Evolutionary conservation across 2,888 invertebrate species (phyloP).

Genomic region (Steromphala cineraria): DNA sequence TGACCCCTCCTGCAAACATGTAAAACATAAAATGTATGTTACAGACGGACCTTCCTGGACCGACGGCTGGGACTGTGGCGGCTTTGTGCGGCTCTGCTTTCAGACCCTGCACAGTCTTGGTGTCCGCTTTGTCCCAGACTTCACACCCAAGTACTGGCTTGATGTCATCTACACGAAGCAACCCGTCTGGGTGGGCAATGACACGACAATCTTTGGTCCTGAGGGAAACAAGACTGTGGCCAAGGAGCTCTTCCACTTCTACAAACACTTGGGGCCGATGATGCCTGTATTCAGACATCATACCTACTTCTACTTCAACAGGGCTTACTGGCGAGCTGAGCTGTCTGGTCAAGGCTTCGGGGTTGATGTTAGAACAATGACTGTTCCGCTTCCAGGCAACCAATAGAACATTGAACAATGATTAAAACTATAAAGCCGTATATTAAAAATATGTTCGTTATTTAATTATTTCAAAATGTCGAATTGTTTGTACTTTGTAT

Average conservation of each 20-base stretch:
- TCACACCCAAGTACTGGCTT: slow-evolving; percentile 65
- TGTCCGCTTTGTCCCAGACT: slow-evolving; percentile 58
- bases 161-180: slow-evolving; percentile 57
- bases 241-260: slow-evolving; percentile 54
- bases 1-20: too few relatives aligned
- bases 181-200: slow-evolving; percentile 60
- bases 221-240: slow-evolving; percentile 41
- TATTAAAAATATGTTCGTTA: too few relatives aligned
- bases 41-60: slow-evolving; percentile 64
- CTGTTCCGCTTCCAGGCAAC: neutral
- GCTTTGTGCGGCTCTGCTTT: slow-evolving; percentile 65
- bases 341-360: neutral
- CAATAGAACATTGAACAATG: neutral
- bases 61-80: slow-evolving; percentile 69
- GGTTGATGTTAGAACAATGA: neutral
- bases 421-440: too few relatives aligned
- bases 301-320: slow-evolving; percentile 68
- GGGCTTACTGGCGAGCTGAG: slow-evolving; percentile 58
- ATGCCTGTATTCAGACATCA: slow-evolving; percentile 27
- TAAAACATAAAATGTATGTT: too few relatives aligned
- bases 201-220: slow-evolving; percentile 46
- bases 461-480: too few relatives aligned
- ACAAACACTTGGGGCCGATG: slow-evolving; percentile 52
- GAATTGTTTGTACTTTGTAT: too few relatives aligned
- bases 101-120: slow-evolving; percentile 54